Evolutionary conservation across 2,113 vertebrate genomes (phyloP).

Genomic region (Odontophorus gujanensis): DNA sequence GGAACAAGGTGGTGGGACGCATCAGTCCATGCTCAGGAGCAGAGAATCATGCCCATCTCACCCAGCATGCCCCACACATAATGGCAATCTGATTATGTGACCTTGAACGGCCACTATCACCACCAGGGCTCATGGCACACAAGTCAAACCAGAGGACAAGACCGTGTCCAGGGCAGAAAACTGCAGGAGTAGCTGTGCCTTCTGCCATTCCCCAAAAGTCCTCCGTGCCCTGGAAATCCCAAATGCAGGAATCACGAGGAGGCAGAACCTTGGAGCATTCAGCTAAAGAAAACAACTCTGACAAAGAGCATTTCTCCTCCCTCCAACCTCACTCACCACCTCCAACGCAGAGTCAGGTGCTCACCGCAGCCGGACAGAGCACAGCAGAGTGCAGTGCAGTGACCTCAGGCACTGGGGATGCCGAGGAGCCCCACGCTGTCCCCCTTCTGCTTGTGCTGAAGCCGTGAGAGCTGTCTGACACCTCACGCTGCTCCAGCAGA

Average conservation of each 20-base stretch:
- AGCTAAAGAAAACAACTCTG: not conserved
- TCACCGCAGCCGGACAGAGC: not conserved
- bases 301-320: not conserved
- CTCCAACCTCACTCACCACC: not conserved
- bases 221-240: not conserved
- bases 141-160: fast-evolving
- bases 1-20: not conserved
- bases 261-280: not conserved
- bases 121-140: not conserved
- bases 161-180: not conserved
- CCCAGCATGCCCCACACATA: not conserved
- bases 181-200: not conserved
- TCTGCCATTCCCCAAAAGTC: not conserved
- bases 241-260: not conserved
- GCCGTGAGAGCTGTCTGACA: not conserved
- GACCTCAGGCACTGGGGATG: not conserved
- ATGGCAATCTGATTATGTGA: not conserved
- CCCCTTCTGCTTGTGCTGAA: not conserved
- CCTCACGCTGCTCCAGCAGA: not conserved
- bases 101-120: not conserved
- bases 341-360: not conserved
- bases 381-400: fast-evolving
- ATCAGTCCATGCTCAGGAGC: fast-evolving
- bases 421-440: not conserved
- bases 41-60: not conserved